Conservation (phyloP, 2,113 vertebrate genomes). For the Pteropus alecto region DNA sequence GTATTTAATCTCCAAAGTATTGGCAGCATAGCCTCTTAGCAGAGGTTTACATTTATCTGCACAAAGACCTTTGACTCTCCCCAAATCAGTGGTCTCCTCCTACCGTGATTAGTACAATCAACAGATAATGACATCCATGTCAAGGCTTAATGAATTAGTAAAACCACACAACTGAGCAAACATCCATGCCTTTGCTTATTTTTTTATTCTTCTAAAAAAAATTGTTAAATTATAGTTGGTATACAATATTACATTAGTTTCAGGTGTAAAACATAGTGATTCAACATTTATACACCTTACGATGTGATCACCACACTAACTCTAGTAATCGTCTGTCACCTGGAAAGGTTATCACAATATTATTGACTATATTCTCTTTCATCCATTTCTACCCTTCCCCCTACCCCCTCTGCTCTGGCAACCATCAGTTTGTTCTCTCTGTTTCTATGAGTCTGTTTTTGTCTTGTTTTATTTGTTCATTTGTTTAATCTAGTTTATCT, state of each 20-base stretch:
- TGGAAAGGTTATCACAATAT: background rate
- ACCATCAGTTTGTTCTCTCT: background rate
- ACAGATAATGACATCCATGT: background rate
- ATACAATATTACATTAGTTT: background rate
- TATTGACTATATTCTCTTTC: background rate
- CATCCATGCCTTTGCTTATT: background rate
- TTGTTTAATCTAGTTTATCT: background rate
- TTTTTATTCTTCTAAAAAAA: background rate
- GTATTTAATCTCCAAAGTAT: background rate
- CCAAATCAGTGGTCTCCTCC: background rate
- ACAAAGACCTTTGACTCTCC: background rate
- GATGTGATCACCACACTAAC: too few relatives aligned
- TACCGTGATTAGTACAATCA: background rate
- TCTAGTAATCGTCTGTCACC: background rate
- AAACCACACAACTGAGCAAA: background rate
- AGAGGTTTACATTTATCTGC: background rate
- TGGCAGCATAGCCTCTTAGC: background rate
- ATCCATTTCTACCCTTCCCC: background rate
- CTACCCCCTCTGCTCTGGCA: background rate
- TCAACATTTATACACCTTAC: background rate
- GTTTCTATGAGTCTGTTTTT: background rate
- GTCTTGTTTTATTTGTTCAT: background rate
- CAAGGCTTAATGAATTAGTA: background rate
- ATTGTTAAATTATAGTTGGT: background rate
- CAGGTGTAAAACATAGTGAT: too few relatives aligned